Evolutionary conservation across 1,140 invertebrate species (phyloP), one percentile per base, ranked within the genome.

Genomic region (Propsilocerus akamusi): DNA sequence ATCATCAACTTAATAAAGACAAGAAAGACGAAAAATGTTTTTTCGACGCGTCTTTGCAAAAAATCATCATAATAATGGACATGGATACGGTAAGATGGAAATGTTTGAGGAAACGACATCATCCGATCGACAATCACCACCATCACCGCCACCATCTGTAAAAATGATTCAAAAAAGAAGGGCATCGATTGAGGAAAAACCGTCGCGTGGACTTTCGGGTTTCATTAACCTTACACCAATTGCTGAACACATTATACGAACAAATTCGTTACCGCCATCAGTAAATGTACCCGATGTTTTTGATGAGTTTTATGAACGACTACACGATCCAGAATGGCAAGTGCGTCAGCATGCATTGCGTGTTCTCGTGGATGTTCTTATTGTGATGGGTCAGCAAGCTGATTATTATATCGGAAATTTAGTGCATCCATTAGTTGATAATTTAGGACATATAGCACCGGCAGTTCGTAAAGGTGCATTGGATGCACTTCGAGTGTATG

Each of bases 301-400:
- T 57, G 57, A 70, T 10, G 80, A 81, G 51, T 75, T 86, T 55
- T 69, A 74, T 22, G 75, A 78, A 46, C 71, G 83, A 28, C 68
- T 86, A n/a, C 71, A 73, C 28, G 78, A 84, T 63, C 81, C 81
- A 0, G 83, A 86, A 64, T 82, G 81, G 77, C 80, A 85, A 62
- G 82, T 86, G 14, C 72, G 84, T 3, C 78, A 85, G 41, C 82
- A 87, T 59, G 82, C 82, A 17, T 63, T 86, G 1, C 65, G 82
- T 48, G 82, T 86, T 5, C 69, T 86, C 3, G 73, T 76, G 8
- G 83, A 86, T 61, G 68, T 86, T 20, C 63, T 86, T 6, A 80
- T 83, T 0, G 75, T 81, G 14, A 68, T 83, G 49, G 70, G 72
- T 11, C 68, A 75, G 41, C 67, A 71, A 25, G 68, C 84, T 5